These are phyloP conservation scores for Coracopsis vasa DNA, from an alignment of 2,113 vertebrate species.

Conservation along the genomic window DNA sequence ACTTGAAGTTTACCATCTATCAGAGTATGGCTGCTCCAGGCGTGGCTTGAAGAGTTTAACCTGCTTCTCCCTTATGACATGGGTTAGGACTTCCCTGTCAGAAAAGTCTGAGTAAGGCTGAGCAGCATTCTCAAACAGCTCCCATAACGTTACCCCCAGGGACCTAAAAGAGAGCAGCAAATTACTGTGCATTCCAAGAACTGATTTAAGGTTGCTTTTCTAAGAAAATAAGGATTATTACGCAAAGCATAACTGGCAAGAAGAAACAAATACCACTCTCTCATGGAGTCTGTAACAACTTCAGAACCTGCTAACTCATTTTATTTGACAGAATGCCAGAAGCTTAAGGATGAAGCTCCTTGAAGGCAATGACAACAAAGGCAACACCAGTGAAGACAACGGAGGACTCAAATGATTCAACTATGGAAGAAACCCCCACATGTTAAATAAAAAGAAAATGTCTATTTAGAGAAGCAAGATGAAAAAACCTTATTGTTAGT, in stretches of 20 bases:
- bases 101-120: conserved; percentile 88
- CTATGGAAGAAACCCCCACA: background rate
- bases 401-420: background rate
- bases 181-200: background rate
- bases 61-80: conserved; percentile 82
- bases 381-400: background rate
- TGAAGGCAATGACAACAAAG: background rate
- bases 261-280: background rate
- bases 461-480: background rate
- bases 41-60: conserved; percentile 87
- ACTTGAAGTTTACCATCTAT: conserved; percentile 84
- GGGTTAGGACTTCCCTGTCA: conserved; percentile 80
- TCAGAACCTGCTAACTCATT: background rate
- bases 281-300: background rate
- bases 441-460: background rate
- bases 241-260: background rate
- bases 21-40: conserved; percentile 81
- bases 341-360: background rate
- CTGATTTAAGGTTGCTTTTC: background rate
- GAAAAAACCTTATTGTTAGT: background rate
- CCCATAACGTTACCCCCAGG: conserved; percentile 92
- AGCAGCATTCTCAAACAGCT: conserved; percentile 86
- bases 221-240: background rate
- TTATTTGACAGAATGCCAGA: background rate
- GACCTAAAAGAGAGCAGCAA: conserved; percentile 76